A percentile compares a stretch with the other conserved stretches of the same genome.
These are phyloP conservation scores for Amphipyra tragopoginis DNA, from an alignment of 2,888 invertebrate genomes.

Conservation along the genomic window DNA sequence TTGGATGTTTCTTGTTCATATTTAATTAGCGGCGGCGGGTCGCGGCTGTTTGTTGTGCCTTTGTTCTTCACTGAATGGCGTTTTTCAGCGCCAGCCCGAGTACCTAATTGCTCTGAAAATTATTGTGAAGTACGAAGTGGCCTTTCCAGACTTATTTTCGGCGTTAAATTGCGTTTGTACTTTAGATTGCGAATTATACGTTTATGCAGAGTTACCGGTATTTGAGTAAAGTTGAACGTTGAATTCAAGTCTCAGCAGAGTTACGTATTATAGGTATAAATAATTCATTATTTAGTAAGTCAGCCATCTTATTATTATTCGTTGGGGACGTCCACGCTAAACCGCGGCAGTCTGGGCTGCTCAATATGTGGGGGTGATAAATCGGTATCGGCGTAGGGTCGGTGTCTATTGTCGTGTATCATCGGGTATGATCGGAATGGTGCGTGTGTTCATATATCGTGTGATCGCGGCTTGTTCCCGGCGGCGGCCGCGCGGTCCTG, in stretches of 20 bases:
- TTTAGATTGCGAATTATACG: background rate
- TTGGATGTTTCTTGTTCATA: conserved; percentile 56
- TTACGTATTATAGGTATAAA: conserved; percentile 1
- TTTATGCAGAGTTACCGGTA: background rate
- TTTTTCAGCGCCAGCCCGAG: conserved; percentile 14
- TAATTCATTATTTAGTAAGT: conserved; percentile 24
- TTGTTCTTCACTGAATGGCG: conserved; percentile 34
- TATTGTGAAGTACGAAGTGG: conserved; percentile 19
- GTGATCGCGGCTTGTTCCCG: background rate
- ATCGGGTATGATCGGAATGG: conserved; percentile 14
- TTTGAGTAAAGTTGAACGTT: conserved; percentile 5
- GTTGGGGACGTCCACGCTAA: background rate
- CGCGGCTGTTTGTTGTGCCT: conserved; percentile 39
- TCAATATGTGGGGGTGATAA: conserved; percentile 6
- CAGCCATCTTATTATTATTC: conserved; percentile 13
- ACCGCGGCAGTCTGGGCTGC: background rate
- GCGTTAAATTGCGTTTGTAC: background rate
- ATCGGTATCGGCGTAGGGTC: conserved; percentile 1
- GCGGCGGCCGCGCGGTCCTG: background rate
- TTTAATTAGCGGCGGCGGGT: conserved; percentile 47
- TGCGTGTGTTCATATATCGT: conserved; percentile 13
- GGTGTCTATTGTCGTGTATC: conserved; percentile 9
- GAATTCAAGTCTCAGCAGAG: conserved; percentile 3
- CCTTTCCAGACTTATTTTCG: conserved; percentile 2
- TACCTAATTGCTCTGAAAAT: conserved; percentile 27